phyloP scores from a whole-genome alignment of 1,140 invertebrate genomes.

The Caenorhabditis inopinata region DNA sequence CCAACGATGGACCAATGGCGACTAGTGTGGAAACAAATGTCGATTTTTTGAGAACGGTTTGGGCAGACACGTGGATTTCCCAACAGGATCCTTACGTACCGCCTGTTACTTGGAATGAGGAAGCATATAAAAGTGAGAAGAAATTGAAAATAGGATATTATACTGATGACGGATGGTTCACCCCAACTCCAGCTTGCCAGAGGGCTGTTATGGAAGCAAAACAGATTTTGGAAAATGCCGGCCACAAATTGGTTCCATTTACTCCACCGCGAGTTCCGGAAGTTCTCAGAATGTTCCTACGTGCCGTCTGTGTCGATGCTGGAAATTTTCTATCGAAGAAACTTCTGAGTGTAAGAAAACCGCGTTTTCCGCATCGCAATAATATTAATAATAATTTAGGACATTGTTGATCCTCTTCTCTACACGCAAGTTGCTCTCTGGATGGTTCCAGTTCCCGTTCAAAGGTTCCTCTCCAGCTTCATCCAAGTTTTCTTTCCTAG shows the following conservation, averaged over 20 bases:
- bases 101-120: constrained; percentile 42
- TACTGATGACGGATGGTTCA: constrained; percentile 60
- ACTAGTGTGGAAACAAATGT: constrained; percentile 27
- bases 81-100: constrained; percentile 44
- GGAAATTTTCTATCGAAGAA: constrained; percentile 16
- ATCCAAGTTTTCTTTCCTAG: constrained; percentile 42
- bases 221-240: constrained; percentile 53
- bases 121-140: constrained; percentile 34
- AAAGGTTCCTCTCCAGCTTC: constrained; percentile 33
- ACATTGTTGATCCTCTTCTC: constrained; percentile 39
- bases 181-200: constrained; percentile 62
- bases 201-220: constrained; percentile 62
- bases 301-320: constrained; percentile 43
- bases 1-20: constrained; percentile 44
- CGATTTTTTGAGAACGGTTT: constrained; percentile 33
- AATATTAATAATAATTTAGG: too few relatives aligned
- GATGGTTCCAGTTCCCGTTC: constrained; percentile 41
- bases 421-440: constrained; percentile 34
- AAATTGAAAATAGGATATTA: constrained; percentile 66
- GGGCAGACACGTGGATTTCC: constrained; percentile 38
- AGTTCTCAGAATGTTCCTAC: constrained; percentile 24
- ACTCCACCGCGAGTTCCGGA: constrained; percentile 45
- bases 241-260: constrained; percentile 63
- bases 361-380: too few relatives aligned
- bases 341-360: neutral